These are phyloP conservation scores for Drosophila orena DNA, from an alignment of 1,140 invertebrate species.

Conservation along the genomic window DNA sequence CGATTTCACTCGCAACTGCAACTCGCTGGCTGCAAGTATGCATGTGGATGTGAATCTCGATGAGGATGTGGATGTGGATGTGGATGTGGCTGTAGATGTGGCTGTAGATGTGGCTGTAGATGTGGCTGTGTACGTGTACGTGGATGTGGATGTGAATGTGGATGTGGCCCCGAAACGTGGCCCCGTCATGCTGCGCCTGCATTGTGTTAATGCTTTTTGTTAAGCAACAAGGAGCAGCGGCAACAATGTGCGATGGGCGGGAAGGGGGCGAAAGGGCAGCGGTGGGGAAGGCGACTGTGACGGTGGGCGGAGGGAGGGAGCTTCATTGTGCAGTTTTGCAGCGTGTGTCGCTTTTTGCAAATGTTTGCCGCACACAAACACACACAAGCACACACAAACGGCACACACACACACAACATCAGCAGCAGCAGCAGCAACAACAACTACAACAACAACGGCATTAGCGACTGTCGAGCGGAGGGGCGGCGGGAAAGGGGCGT, in stretches of 20 bases:
- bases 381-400: slow-evolving; percentile 14
- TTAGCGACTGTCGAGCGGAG: slow-evolving; percentile 3
- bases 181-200: slow-evolving; percentile 79
- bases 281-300: too few relatives aligned
- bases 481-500: background rate
- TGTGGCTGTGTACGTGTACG: slow-evolving; percentile 55
- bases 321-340: slow-evolving; percentile 78
- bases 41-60: slow-evolving; percentile 22
- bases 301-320: slow-evolving; percentile 15
- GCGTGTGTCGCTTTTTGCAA: slow-evolving; percentile 81
- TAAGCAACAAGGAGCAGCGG: slow-evolving; percentile 67
- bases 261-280: slow-evolving; percentile 1
- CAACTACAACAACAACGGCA: slow-evolving; percentile 44
- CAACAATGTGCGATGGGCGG: slow-evolving; percentile 30
- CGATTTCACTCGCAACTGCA: slow-evolving; percentile 36
- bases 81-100: slow-evolving; percentile 9
- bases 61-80: slow-evolving; percentile 9
- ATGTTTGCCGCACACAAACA: slow-evolving; percentile 72
- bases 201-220: slow-evolving; percentile 83
- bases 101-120: slow-evolving; percentile 15
- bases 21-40: slow-evolving; percentile 12
- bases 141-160: slow-evolving; percentile 25
- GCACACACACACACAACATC: background rate
- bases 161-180: slow-evolving; percentile 58
- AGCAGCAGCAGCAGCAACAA: slow-evolving; percentile 41